Evolutionary conservation across 2,888 invertebrate genomes (phyloP).

Genomic region (Metopia argyrocephala): DNA sequence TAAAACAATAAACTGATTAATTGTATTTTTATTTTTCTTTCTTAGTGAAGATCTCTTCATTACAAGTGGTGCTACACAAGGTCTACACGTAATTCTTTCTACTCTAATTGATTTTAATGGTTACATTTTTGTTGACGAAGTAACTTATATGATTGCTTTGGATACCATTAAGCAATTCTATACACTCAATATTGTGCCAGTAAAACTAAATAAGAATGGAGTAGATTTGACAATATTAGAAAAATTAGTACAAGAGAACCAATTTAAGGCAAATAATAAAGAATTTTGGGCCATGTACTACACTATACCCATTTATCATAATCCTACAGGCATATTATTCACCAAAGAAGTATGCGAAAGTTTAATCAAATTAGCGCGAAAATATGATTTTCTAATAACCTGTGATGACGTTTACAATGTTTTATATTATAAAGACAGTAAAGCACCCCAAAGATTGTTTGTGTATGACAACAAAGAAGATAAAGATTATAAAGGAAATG

Average conservation of each 20-base stretch:
- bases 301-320: conserved; percentile 81
- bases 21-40: conserved; percentile 53
- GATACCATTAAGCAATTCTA: conserved; percentile 81
- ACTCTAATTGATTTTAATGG: conserved; percentile 80
- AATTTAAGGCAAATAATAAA: conserved; percentile 74
- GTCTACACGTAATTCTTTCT: conserved; percentile 80
- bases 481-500: conserved; percentile 79
- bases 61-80: conserved; percentile 82
- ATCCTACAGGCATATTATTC: conserved; percentile 81
- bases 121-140: conserved; percentile 83
- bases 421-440: conserved; percentile 78
- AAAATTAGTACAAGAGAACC: conserved; percentile 75
- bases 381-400: conserved; percentile 79
- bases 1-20: conserved; percentile 54
- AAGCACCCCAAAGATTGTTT: conserved; percentile 80
- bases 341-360: conserved; percentile 77
- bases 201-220: conserved; percentile 80
- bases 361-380: conserved; percentile 78
- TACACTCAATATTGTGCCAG: conserved; percentile 80
- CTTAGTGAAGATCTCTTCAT: conserved; percentile 80
- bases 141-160: conserved; percentile 83
- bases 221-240: conserved; percentile 80
- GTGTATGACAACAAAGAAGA: conserved; percentile 79
- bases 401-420: conserved; percentile 85
- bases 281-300: conserved; percentile 81